Conservation (phyloP, 92 coral and sea anemone genomes). For the Micromussa lordhowensis region DNA sequence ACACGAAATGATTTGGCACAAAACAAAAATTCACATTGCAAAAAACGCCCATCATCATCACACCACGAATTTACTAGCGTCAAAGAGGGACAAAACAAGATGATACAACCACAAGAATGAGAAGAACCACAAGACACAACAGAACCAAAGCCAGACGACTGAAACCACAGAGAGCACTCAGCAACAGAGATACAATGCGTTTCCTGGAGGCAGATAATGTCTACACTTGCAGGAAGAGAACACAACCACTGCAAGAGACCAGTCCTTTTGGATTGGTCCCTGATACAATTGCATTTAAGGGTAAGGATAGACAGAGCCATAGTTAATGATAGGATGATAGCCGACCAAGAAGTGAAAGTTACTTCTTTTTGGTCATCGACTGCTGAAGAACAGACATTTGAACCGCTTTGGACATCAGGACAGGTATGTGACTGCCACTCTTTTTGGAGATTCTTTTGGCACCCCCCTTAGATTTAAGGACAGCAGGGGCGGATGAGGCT, state of each 20-base stretch:
- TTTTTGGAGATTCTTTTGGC: no score
- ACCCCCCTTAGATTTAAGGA: no score
- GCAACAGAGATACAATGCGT: not conserved
- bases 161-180: not conserved
- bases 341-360: no score
- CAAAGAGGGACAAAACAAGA: not conserved
- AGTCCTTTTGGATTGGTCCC: not conserved
- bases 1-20: not conserved
- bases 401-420: no score
- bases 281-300: not conserved
- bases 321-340: no score
- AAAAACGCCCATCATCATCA: not conserved
- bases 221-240: not conserved
- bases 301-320: not conserved
- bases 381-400: no score
- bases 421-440: no score
- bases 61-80: not conserved
- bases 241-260: not conserved
- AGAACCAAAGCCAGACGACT: no score
- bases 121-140: not conserved
- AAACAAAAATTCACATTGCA: not conserved
- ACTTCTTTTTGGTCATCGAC: no score
- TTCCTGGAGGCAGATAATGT: not conserved
- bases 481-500: no score
- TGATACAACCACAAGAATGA: not conserved